Base-by-base conservation (phyloP, 2,888 invertebrate genomes). In the Carabus problematicus region DNA sequence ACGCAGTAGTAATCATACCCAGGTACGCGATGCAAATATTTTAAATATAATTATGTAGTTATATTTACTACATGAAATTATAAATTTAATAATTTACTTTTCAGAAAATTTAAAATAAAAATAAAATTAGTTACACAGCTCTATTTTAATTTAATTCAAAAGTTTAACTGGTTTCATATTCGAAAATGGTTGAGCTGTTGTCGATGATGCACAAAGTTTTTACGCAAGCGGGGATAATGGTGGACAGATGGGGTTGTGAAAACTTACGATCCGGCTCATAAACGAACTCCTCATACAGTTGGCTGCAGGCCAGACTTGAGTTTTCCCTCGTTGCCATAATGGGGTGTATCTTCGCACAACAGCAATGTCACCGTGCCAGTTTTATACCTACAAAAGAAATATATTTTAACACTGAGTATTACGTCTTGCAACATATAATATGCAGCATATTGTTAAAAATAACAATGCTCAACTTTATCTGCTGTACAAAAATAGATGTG, bases 291-390 rank as follows among this genome's bases (percentile, higher is more conserved):
- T 66, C 66, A 12, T 59, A 66, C 1, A 45, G 58, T 47, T 66
- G 66, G 59, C 6, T 66, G 40, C 66, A 66, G 9, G 58, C 58
- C 16, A 66, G 49, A 16, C 66, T 66, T n/a, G 66, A 66, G 41
- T 66, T 66, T 8, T 52, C 19, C 14, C 9, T 52, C 18, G n/a
- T 19, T 52, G 52, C 14, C 52, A 52, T 52, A 14, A 52, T 52
- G 12, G 52, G 52, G 14, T 52, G 52, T n/a, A 4, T 52, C 3
- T 4, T 19, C 19, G 18, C 9, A 14, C 52, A 52, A 14, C 29
- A 18, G 14, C 49, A 16, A 52, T 14, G 52, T 52, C 52, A 52
- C 52, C 52, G 52, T 52, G 52, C 14, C 19, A 11, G 52, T 47
- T 11, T 19, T 29, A 29, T 19, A 52, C 14, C 52, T 52, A 52